phyloP scores from a whole-genome alignment of 2,113 vertebrate species.

The Campylomormyrus tamandua region DNA sequence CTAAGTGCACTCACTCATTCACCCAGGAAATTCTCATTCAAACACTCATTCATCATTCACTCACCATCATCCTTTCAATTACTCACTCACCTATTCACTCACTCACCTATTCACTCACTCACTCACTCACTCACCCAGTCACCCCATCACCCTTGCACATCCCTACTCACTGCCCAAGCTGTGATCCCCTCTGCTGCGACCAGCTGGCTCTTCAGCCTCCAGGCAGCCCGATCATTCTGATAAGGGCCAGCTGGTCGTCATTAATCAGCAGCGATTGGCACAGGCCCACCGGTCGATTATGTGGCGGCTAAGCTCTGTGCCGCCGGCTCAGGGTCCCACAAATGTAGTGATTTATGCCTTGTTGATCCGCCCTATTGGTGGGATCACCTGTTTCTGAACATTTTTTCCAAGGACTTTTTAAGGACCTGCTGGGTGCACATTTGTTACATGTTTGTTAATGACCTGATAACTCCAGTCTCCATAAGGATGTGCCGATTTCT shows the following conservation, averaged over 20 bases:
- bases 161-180: not conserved
- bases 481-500: slow-evolving; percentile 51
- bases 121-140: not conserved
- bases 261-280: slow-evolving; percentile 14
- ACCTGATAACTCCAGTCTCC: slow-evolving; percentile 38
- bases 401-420: slow-evolving; percentile 45
- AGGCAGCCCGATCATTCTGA: not conserved
- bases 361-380: slow-evolving; percentile 27
- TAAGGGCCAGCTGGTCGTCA: not conserved
- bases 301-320: not conserved
- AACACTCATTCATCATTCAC: not conserved
- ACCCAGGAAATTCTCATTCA: not conserved
- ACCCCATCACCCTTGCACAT: not conserved
- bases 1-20: not conserved
- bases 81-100: not conserved
- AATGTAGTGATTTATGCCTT: slow-evolving; percentile 16
- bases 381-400: slow-evolving; percentile 30
- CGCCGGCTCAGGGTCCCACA: not conserved
- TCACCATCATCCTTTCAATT: not conserved
- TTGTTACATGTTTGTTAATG: slow-evolving; percentile 40
- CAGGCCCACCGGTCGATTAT: not conserved
- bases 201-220: not conserved
- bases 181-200: not conserved
- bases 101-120: not conserved
- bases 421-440: slow-evolving; percentile 32